phyloP scores from a whole-genome alignment of 2,797 vertebrate species.

The Falco naumanni region DNA sequence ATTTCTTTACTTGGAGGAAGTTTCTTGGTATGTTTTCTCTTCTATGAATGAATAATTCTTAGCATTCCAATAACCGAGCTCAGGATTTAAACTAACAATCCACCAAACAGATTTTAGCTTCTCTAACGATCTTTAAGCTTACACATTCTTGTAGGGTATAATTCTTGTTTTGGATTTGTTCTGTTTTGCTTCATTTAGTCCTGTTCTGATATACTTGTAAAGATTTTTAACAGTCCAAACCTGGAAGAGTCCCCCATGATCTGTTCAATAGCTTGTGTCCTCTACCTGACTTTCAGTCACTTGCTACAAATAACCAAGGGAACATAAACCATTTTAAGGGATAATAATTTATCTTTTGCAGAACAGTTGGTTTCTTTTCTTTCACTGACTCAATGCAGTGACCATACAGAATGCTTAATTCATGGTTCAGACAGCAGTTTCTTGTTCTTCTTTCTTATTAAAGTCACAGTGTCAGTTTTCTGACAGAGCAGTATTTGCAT shows the following conservation, averaged over 20 bases:
- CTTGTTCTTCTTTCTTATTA: constrained; percentile 49
- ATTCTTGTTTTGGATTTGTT: not conserved
- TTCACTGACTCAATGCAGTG: constrained; percentile 43
- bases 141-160: not conserved
- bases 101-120: not conserved
- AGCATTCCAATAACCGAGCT: not conserved
- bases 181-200: not conserved
- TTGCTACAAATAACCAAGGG: constrained; percentile 49
- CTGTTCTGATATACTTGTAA: not conserved
- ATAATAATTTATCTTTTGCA: constrained; percentile 64
- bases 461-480: constrained; percentile 13
- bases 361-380: constrained; percentile 56
- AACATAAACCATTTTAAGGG: constrained; percentile 68
- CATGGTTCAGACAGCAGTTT: constrained; percentile 60
- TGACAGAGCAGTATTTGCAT: constrained; percentile 26
- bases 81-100: not conserved
- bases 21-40: not conserved
- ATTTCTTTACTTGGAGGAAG: not conserved
- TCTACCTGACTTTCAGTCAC: constrained; percentile 73
- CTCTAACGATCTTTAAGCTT: not conserved
- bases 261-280: constrained; percentile 61
- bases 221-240: constrained; percentile 56
- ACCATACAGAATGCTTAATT: constrained; percentile 70
- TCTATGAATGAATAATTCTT: not conserved
- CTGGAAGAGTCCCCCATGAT: constrained; percentile 49